Evolutionary conservation across 2,888 invertebrate species (phyloP).

Genomic region (Lottia scabra): DNA sequence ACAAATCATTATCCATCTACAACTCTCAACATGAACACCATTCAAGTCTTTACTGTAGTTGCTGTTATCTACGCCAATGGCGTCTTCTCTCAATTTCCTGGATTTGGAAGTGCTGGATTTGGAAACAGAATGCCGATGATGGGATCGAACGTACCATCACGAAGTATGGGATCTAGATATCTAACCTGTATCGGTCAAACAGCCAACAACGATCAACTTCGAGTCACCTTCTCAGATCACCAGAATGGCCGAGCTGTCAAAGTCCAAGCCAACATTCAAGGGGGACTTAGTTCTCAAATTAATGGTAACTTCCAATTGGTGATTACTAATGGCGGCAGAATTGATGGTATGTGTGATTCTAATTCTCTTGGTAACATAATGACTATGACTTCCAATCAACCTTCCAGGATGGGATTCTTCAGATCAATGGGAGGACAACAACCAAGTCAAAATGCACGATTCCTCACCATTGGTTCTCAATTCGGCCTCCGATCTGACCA

Average conservation of each 20-base stretch:
- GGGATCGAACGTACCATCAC: no score
- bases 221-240: not conserved
- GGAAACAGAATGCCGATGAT: no score
- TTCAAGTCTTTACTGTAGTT: no score
- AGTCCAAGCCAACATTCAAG: not conserved
- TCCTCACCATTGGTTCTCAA: not conserved
- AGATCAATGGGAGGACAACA: not conserved
- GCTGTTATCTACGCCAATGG: no score
- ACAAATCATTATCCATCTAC: no score
- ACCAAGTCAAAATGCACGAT: not conserved
- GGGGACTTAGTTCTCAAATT: not conserved
- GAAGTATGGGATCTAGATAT: not conserved
- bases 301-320: not conserved
- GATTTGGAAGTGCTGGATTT: no score
- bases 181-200: not conserved
- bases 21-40: no score
- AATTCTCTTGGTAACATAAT: not conserved
- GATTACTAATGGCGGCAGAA: not conserved
- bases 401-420: not conserved
- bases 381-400: not conserved
- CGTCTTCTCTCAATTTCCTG: no score
- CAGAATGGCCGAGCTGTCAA: not conserved
- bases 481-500: not conserved
- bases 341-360: not conserved
- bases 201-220: slow-evolving; percentile 1